Conservation (phyloP, 2,113 vertebrate genomes). For the Solea senegalensis region DNA sequence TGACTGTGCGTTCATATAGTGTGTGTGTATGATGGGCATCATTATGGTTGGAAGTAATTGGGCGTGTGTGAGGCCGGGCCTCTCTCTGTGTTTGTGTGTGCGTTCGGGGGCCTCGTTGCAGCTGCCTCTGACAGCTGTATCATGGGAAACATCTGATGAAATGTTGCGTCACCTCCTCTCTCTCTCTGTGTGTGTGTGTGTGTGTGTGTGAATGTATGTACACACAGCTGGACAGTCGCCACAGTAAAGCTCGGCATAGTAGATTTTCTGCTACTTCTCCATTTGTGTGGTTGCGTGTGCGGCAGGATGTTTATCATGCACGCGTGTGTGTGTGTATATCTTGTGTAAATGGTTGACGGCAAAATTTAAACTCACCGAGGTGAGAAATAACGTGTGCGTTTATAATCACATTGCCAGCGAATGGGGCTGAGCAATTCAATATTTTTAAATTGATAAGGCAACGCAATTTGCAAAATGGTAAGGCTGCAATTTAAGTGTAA, state of each 20-base stretch:
- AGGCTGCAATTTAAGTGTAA: no score
- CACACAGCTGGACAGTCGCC: slow-evolving; percentile 21
- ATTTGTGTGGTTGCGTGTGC: background rate
- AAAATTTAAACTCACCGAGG: slow-evolving; percentile 9
- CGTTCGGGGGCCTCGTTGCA: slow-evolving; percentile 48
- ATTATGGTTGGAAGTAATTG: slow-evolving; percentile 15
- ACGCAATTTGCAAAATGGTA: no score
- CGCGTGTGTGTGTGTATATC: slow-evolving; percentile 34
- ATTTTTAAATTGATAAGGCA: no score
- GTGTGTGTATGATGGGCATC: background rate
- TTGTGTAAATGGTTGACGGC: slow-evolving; percentile 28
- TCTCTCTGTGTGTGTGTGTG: slow-evolving; percentile 2
- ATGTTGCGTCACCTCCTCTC: slow-evolving; percentile 70
- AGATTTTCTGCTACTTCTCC: background rate
- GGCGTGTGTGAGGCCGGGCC: slow-evolving; percentile 16
- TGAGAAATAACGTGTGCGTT: slow-evolving; percentile 6
- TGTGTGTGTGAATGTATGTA: slow-evolving; percentile 12
- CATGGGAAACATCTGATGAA: slow-evolving; percentile 72
- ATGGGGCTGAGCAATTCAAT: background rate
- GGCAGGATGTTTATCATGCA: slow-evolving; percentile 52
- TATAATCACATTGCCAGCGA: background rate
- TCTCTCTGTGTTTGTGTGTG: slow-evolving; percentile 22
- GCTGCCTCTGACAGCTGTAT: slow-evolving; percentile 76
- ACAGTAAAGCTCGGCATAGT: background rate
- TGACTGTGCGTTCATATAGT: slow-evolving; percentile 2